Conservation (phyloP, 2,797 vertebrate species). For the Paedocypris micromegethes region DNA sequence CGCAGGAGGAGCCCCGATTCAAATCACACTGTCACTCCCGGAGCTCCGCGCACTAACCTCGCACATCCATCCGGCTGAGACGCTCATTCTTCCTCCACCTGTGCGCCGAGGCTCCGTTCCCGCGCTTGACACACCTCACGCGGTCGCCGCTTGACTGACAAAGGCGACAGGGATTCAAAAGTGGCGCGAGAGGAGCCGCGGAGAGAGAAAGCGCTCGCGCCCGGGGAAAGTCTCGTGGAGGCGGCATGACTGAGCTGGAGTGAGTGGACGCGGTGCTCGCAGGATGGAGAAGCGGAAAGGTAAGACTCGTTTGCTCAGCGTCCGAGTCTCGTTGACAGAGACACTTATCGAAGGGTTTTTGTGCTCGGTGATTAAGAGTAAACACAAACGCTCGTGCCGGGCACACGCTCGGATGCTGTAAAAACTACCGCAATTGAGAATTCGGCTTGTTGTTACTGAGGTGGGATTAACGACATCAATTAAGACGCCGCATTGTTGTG, state of each 20-base stretch:
- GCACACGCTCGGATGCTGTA: no score
- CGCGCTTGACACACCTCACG: constrained; percentile 4
- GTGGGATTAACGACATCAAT: no score
- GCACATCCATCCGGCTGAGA: not conserved
- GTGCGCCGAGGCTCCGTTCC: not conserved
- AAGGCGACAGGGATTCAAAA: constrained; percentile 21
- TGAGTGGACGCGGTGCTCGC: constrained; percentile 30
- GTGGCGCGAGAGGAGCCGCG: constrained; percentile 1
- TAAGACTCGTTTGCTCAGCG: constrained; percentile 30
- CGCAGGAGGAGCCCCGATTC: constrained; percentile 44
- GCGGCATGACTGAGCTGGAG: constrained; percentile 25
- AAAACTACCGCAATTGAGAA: no score
- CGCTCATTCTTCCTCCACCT: constrained; percentile 5
- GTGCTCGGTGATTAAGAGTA: no score
- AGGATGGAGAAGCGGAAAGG: constrained; percentile 57
- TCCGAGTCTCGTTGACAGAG: not conserved
- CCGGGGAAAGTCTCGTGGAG: not conserved
- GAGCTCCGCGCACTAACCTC: constrained; percentile 43
- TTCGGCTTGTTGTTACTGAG: no score
- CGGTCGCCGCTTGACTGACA: constrained; percentile 18
- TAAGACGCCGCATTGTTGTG: no score
- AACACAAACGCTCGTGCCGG: no score
- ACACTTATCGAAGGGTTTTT: not conserved
- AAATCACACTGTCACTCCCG: constrained; percentile 42
- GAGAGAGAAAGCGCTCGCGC: constrained; percentile 14